These are phyloP conservation scores for Hepsetus odoe DNA, from an alignment of 2,113 vertebrate genomes.

Conservation along the genomic window DNA sequence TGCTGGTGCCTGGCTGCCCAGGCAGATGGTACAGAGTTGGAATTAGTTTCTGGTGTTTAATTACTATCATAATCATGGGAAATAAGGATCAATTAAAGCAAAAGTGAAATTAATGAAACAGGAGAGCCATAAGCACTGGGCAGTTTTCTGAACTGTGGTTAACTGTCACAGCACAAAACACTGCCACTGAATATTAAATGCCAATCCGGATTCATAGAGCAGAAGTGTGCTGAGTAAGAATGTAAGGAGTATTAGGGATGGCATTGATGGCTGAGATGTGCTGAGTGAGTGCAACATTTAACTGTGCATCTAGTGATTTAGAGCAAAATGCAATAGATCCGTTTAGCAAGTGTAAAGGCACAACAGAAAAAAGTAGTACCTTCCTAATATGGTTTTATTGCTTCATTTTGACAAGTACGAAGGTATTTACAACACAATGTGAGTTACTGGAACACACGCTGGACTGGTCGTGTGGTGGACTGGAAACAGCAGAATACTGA, in stretches of 20 bases:
- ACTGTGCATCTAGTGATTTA: not conserved
- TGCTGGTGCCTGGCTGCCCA: constrained; percentile 66
- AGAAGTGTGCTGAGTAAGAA: not conserved
- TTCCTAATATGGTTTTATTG: not conserved
- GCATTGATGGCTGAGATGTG: not conserved
- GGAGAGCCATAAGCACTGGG: constrained; percentile 66
- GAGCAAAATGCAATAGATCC: not conserved
- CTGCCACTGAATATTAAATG: constrained; percentile 24
- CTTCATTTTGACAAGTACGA: not conserved
- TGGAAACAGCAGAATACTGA: not conserved
- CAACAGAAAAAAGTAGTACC: not conserved
- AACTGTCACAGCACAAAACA: constrained; percentile 40
- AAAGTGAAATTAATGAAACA: constrained; percentile 77
- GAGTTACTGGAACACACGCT: not conserved
- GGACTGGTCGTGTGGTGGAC: not conserved
- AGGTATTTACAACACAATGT: not conserved
- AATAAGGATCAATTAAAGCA: constrained; percentile 81
- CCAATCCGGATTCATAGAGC: constrained; percentile 15
- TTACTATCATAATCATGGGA: constrained; percentile 78
- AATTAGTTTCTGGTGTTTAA: constrained; percentile 81
- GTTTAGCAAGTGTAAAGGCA: not conserved
- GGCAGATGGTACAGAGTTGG: constrained; percentile 75
- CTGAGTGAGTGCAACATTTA: not conserved
- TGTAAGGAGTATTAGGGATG: not conserved
- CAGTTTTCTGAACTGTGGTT: constrained; percentile 69